Evolutionary conservation across 2,888 invertebrate genomes (phyloP), one percentile per base, ranked within the genome.

Genomic region (Pilophorus perplexus): DNA sequence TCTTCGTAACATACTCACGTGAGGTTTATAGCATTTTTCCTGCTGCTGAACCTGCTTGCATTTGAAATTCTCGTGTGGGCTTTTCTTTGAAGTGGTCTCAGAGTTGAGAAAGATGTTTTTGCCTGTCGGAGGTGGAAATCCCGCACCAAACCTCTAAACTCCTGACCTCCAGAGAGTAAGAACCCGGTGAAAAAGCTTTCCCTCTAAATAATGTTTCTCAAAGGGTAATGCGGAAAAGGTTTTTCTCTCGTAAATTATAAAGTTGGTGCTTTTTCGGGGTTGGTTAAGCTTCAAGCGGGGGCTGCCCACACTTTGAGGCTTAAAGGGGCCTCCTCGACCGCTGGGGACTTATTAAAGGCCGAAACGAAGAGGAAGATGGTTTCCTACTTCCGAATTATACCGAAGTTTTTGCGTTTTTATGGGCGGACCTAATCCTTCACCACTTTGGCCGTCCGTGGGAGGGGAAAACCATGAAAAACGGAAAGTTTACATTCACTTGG

Each of bases 261-360:
- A 54, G 54, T 37, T 54, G 37, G 54, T 28, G 54, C 54, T 54
- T 37, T 54, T 54, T 54, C 37, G 54, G 37, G 54, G 54, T 54
- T 54, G 54, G 54, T 54, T 54, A 25, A 54, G 54, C 54, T 33
- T n/a, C 22, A n/a, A 37, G 18, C 16, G 54, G 33, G 20, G 37
- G 28, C 37, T 37, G 33, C 37, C 54, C 54, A 54, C 54, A 54
- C 54, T 42, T 14, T 10, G 14, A 14, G 42, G 42, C 16, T 37
- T 37, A 37, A 10, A 14, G 18, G 8, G 8, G 33, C 25, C 14
- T 8, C 3, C 5, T 10, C 4, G 10, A 37, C 54, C 37, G 12
- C 37, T 54, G 37, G 54, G 37, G 37, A 52, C 28, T 52, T 52
- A 52, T 28, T 52, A 52, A 27, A 20, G 52, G 44, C 5, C 33